Percentiles rank a stretch among this genome's conserved stretches.
These are phyloP conservation scores for Anguilla marmorata DNA, from an alignment of 2,797 vertebrate genomes.

Conservation along the genomic window DNA sequence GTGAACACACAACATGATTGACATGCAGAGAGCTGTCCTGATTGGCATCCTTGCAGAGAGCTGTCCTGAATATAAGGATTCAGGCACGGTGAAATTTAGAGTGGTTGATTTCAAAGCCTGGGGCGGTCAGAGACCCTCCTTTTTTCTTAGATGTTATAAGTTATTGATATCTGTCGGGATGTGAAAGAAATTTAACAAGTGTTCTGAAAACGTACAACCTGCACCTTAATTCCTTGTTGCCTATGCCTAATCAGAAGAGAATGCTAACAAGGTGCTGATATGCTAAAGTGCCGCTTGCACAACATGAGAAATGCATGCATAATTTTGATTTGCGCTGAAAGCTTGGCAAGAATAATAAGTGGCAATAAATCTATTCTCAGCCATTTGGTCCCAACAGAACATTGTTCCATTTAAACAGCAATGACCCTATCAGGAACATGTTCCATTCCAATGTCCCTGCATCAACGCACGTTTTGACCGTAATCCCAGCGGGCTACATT, in stretches of 20 bases:
- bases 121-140: no score
- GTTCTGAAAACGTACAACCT: no score
- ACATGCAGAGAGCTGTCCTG: no score
- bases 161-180: no score
- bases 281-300: background rate
- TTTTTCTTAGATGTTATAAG: no score
- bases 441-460: background rate
- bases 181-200: no score
- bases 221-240: background rate
- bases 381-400: background rate
- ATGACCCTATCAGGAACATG: background rate
- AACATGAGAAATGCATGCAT: constrained; percentile 10
- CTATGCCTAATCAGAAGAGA: background rate
- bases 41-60: no score
- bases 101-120: no score
- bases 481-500: background rate
- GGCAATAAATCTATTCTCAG: constrained; percentile 17
- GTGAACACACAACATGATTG: no score
- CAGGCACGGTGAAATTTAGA: no score
- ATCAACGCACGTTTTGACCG: background rate
- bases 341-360: background rate
- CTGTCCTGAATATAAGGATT: no score
- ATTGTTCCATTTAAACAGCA: background rate
- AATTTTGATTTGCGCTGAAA: constrained; percentile 4
- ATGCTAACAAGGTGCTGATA: constrained; percentile 6